Evolutionary conservation across 2,888 invertebrate species (phyloP).

Genomic region (Norana najaformis): DNA sequence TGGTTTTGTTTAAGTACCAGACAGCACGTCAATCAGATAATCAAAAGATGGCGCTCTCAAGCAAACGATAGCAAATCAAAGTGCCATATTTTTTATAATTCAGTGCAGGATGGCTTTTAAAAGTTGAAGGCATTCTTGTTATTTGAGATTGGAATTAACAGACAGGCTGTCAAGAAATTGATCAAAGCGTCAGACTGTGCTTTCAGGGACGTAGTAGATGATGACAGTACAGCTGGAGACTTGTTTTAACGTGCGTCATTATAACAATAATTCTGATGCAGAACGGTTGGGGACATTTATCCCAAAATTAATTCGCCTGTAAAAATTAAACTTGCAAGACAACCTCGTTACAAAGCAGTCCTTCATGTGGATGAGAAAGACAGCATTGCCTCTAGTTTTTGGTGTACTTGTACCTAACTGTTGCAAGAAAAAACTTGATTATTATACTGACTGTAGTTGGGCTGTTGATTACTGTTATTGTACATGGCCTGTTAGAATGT

Average conservation of each 20-base stretch:
- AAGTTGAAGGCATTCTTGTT: not conserved
- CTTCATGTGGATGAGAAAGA: no score
- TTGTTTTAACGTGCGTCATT: no score
- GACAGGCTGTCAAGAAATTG: not conserved
- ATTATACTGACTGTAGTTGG: not conserved
- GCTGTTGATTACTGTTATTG: not conserved
- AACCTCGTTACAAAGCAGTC: not conserved
- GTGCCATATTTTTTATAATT: slow-evolving; percentile 13
- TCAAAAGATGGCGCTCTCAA: not conserved
- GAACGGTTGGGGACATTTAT: not conserved
- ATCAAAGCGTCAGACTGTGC: not conserved
- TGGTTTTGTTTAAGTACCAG: not conserved
- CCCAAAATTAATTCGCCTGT: not conserved
- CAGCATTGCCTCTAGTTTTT: not conserved
- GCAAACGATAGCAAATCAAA: not conserved
- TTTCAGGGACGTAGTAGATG: not conserved
- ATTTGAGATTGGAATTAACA: not conserved
- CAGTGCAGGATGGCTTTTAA: not conserved
- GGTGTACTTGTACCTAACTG: not conserved
- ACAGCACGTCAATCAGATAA: not conserved
- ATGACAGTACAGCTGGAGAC: no score
- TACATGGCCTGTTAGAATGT: not conserved
- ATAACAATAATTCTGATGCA: no score
- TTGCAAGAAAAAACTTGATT: not conserved
- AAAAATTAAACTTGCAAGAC: not conserved